Evolutionary conservation across 2,888 invertebrate species (phyloP).

Genomic region (Hybos culiciformis): DNA sequence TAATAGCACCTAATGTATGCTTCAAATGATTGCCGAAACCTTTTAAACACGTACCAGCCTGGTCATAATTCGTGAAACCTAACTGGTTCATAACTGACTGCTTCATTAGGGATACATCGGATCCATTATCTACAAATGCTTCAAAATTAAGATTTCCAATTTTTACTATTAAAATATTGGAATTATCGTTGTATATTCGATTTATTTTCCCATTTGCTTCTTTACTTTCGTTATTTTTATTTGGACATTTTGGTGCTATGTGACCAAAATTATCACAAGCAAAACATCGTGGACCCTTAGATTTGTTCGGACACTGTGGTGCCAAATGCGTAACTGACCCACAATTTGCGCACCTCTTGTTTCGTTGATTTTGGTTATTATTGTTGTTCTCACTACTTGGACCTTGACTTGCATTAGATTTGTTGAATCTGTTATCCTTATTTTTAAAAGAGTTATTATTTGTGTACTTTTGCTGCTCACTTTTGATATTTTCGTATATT

Average conservation of each 20-base stretch:
- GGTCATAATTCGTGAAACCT: background rate
- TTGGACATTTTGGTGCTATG: background rate
- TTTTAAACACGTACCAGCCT: too few species aligned
- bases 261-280: background rate
- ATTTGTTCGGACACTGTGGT: background rate
- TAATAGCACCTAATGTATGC: too few species aligned
- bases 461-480: background rate
- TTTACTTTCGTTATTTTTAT: background rate
- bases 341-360: background rate
- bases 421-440: background rate
- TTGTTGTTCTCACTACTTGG: too few species aligned
- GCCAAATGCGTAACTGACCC: background rate
- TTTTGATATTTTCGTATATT: background rate
- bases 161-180: background rate
- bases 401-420: background rate
- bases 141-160: background rate
- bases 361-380: background rate
- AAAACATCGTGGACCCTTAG: background rate
- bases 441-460: background rate
- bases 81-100: background rate
- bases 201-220: background rate
- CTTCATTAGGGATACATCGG: background rate
- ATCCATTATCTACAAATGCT: background rate
- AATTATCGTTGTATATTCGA: background rate
- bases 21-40: too few species aligned